Base-by-base conservation (phyloP, 2,888 invertebrate species). In the Palloptera scutellata region DNA sequence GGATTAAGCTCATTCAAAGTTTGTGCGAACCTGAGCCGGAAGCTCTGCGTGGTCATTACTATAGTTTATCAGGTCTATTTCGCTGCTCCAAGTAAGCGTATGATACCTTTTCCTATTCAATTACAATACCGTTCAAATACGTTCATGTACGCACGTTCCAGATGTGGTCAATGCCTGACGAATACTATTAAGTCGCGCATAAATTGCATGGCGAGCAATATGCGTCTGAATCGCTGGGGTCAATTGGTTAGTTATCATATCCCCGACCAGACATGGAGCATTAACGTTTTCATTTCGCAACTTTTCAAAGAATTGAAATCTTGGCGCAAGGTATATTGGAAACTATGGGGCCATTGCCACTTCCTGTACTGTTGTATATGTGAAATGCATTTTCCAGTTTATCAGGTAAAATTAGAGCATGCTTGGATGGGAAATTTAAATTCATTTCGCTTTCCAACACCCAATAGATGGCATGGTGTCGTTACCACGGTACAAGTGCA, bases 251-350 rank as follows among this genome's bases (percentile, higher is more conserved):
- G 91, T 70, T 86, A 89, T 12, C 94, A 95, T 80, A 84, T 87
- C 57, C 90, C 91, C 73, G 96, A 97, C 75, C 79, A 88, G 1
- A 86, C 87, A 1, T 97, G 96, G 95, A 92, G 92, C 76, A 86
- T 94, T 48, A 94, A 92, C 79, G 91, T 92, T 64, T 93, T 93
- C 82, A 90, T 97, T 42, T 84, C 91, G 53, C 89, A 90, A 78
- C 83, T 96, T 69, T 92, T 92, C 79, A 89, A 89, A 17, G 91
- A 93, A 78, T 86, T 95, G 67, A 92, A 93, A 72, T 91, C 92
- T 0, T 97, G 97, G 97, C 88, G 95, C 0, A 91, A 91, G 78
- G 95, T 96, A 2, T 97, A 97, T 85, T 97, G 97, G 97, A 89
- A 93, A 54, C 86, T 97, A 58, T 97, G 97, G 97, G 95, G 95